These are phyloP conservation scores for Mallotus villosus DNA, from an alignment of 2,797 vertebrate genomes.

Conservation along the genomic window DNA sequence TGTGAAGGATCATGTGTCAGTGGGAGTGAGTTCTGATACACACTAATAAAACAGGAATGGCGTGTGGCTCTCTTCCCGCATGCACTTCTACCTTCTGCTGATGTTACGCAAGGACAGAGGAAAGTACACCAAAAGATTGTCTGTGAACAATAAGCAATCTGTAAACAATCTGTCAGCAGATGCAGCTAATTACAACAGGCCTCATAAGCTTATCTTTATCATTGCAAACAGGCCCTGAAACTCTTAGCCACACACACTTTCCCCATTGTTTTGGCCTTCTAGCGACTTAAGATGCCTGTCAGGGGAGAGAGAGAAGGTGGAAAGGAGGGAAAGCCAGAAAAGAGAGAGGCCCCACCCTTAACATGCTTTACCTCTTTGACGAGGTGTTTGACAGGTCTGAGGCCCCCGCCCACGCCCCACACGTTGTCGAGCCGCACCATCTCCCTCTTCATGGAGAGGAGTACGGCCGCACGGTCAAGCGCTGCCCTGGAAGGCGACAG, in stretches of 20 bases:
- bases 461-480: slow-evolving; percentile 81
- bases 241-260: too few species aligned
- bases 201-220: too few species aligned
- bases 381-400: slow-evolving; percentile 86
- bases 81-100: slow-evolving; percentile 53
- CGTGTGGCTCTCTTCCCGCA: slow-evolving; percentile 47
- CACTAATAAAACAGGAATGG: slow-evolving; percentile 35
- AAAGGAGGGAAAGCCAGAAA: too few species aligned
- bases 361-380: slow-evolving; percentile 78
- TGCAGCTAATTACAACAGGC: too few species aligned
- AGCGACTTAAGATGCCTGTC: too few species aligned
- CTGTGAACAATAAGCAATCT: too few species aligned
- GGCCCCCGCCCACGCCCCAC: slow-evolving; percentile 87
- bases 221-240: too few species aligned
- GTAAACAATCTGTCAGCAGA: too few species aligned
- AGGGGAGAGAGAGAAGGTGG: not conserved
- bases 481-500: slow-evolving; percentile 72
- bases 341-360: too few species aligned
- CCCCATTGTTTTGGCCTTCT: too few species aligned
- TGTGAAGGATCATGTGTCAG: slow-evolving; percentile 26
- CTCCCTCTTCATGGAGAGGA: slow-evolving; percentile 83
- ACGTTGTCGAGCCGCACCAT: slow-evolving; percentile 86
- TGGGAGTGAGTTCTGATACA: slow-evolving; percentile 51
- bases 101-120: slow-evolving; percentile 38
- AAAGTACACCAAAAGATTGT: not conserved